phyloP scores from a whole-genome alignment of 2,888 invertebrate species.

The Hetaerina titia region DNA sequence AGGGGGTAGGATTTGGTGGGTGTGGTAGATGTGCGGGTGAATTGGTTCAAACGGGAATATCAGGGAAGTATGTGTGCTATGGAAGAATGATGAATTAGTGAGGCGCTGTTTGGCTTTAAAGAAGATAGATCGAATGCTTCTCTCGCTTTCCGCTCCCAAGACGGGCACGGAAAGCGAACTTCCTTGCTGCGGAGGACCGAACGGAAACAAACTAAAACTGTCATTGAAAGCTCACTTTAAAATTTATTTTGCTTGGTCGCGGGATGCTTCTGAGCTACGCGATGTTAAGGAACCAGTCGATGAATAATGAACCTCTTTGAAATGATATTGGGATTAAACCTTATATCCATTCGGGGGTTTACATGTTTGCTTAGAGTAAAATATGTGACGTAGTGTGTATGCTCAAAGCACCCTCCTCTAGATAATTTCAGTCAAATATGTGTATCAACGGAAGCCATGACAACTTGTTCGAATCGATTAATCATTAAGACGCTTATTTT shows the following conservation, averaged over 20 bases:
- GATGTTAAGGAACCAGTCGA: background rate
- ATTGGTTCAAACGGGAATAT: background rate
- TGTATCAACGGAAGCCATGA: background rate
- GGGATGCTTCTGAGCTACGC: background rate
- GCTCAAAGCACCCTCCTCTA: background rate
- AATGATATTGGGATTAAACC: background rate
- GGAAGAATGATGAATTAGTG: conserved; percentile 11
- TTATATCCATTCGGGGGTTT: background rate
- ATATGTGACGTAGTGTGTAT: background rate
- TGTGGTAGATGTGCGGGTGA: background rate
- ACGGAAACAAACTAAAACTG: background rate
- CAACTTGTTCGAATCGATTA: background rate
- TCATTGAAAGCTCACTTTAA: background rate
- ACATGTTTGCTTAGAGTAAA: background rate
- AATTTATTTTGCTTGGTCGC: background rate
- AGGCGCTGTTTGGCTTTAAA: background rate
- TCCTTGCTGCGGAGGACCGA: background rate
- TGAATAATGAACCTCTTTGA: background rate
- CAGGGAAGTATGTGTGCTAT: background rate
- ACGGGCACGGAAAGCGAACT: too few relatives aligned
- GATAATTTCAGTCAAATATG: background rate
- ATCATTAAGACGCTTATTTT: too few relatives aligned
- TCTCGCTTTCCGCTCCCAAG: too few relatives aligned
- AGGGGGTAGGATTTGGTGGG: background rate
- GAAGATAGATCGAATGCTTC: background rate